Conservation (phyloP, 2,797 vertebrate species). For the Holocentrus rufus region DNA sequence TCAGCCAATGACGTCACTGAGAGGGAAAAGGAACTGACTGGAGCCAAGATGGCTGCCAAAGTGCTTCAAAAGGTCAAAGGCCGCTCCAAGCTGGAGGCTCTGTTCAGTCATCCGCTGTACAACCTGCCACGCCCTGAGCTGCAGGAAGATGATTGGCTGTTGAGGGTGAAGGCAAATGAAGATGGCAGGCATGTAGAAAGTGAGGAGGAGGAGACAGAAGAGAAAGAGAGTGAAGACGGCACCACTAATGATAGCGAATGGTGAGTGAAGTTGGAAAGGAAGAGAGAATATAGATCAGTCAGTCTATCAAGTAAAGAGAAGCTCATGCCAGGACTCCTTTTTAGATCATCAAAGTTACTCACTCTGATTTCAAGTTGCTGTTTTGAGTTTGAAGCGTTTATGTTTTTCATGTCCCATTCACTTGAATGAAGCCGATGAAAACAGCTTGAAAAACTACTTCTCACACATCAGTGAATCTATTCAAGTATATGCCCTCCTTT, state of each 20-base stretch:
- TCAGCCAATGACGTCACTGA: conserved; percentile 13
- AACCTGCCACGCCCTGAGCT: conserved; percentile 74
- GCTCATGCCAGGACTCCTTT: too few species aligned
- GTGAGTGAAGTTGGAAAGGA: conserved; percentile 50
- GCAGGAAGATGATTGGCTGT: conserved; percentile 84
- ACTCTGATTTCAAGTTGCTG: too few species aligned
- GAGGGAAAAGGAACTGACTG: conserved; percentile 24
- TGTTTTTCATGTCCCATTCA: too few species aligned
- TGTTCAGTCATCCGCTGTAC: conserved; percentile 86
- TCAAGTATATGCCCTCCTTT: too few species aligned
- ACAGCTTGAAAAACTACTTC: too few species aligned
- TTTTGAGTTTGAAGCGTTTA: too few species aligned
- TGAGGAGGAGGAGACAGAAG: conserved; percentile 35
- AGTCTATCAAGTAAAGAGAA: background rate
- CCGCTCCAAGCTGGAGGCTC: conserved; percentile 76
- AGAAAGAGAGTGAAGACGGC: conserved; percentile 12
- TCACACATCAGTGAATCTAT: too few species aligned
- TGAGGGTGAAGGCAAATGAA: conserved; percentile 76
- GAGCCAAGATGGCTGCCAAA: conserved; percentile 17
- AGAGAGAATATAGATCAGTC: background rate
- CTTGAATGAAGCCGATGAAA: too few species aligned
- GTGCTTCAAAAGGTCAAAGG: conserved; percentile 21
- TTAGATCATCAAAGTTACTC: too few species aligned
- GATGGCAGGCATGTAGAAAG: conserved; percentile 45
- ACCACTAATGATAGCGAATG: conserved; percentile 57